Evolutionary conservation across 2,797 vertebrate species (phyloP).

Genomic region (Fratercula arctica): DNA sequence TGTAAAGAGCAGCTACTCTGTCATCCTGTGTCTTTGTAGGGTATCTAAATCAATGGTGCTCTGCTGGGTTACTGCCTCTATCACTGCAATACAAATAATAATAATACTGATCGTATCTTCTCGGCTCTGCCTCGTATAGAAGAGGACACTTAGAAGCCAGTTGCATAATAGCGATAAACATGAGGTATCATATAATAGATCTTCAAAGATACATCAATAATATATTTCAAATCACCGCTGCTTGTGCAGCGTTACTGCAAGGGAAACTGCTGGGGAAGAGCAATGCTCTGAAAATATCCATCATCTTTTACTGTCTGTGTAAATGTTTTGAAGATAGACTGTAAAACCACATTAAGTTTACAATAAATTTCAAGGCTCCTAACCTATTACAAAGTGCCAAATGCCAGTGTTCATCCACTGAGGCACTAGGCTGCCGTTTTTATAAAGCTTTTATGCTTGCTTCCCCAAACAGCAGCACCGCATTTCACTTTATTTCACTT

Average conservation of each 20-base stretch:
- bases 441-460: background rate
- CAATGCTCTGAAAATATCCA: slow-evolving; percentile 39
- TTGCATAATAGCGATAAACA: slow-evolving; percentile 3
- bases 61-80: slow-evolving; percentile 12
- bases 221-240: slow-evolving; percentile 27
- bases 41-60: slow-evolving; percentile 22
- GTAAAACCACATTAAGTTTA: slow-evolving; percentile 50
- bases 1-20: background rate
- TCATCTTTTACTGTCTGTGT: slow-evolving; percentile 62
- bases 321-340: slow-evolving; percentile 59
- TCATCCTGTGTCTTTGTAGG: background rate
- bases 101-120: background rate
- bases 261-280: background rate
- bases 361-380: slow-evolving; percentile 37
- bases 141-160: slow-evolving; percentile 8
- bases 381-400: slow-evolving; percentile 24
- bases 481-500: slow-evolving; percentile 1
- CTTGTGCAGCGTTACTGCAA: background rate
- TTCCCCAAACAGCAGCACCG: background rate
- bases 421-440: background rate
- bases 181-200: slow-evolving; percentile 48
- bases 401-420: background rate
- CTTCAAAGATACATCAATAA: slow-evolving; percentile 59
- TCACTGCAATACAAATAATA: background rate
- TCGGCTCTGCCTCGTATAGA: background rate